phyloP scores from a whole-genome alignment of 2,797 vertebrate species.

The Syngnathus rostellatus region DNA sequence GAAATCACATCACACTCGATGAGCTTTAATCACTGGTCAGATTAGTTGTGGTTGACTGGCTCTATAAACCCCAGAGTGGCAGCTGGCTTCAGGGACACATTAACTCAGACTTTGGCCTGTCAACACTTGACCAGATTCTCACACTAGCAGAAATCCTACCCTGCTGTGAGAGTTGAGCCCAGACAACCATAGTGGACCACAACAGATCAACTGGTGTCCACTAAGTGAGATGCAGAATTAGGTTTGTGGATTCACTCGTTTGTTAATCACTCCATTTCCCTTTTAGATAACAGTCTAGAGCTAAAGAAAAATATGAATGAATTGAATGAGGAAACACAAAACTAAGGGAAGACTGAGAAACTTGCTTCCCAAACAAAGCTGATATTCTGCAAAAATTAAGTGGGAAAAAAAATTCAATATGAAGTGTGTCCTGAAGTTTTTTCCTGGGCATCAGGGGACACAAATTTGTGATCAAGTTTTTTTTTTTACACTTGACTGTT shows the following conservation, averaged over 20 bases:
- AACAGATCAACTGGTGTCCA: slow-evolving; percentile 11
- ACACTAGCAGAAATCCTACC: slow-evolving; percentile 46
- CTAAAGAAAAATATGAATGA: neutral
- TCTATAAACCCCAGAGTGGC: slow-evolving; percentile 55
- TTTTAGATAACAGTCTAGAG: neutral
- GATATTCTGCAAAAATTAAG: slow-evolving; percentile 16
- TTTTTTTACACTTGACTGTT: no score
- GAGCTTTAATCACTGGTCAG: slow-evolving; percentile 54
- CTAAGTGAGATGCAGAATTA: slow-evolving; percentile 2
- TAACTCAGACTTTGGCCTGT: slow-evolving; percentile 55
- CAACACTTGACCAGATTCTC: slow-evolving; percentile 56
- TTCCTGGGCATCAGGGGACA: no score
- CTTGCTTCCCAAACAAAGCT: slow-evolving; percentile 19
- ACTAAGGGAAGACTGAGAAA: neutral
- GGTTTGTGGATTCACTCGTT: neutral
- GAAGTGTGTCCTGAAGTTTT: neutral
- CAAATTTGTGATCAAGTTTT: no score
- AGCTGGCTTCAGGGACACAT: slow-evolving; percentile 64
- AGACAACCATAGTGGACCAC: slow-evolving; percentile 17
- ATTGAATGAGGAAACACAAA: neutral
- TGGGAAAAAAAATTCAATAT: slow-evolving; percentile 14
- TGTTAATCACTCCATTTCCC: neutral
- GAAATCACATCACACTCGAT: slow-evolving; percentile 26
- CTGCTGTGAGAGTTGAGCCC: slow-evolving; percentile 30
- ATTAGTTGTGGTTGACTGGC: slow-evolving; percentile 58